Evolutionary conservation across 2,113 vertebrate genomes (phyloP).

Genomic region (Myrmophylax atrothorax): DNA sequence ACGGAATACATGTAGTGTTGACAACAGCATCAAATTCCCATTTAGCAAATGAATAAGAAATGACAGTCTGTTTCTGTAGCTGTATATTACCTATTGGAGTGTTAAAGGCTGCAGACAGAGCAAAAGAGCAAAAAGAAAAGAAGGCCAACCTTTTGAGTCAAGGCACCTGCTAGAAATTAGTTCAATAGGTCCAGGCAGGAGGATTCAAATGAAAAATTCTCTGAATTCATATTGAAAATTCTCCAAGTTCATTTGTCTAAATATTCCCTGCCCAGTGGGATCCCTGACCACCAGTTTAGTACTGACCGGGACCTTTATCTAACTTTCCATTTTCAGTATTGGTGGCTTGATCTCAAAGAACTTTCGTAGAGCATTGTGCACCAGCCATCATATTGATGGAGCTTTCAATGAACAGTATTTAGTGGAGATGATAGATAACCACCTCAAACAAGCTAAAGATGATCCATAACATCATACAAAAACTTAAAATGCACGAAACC

Average conservation of each 20-base stretch:
- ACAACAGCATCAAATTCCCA: not conserved
- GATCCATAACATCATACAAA: fast-evolving
- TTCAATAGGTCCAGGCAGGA: not conserved
- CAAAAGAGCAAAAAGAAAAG: not conserved
- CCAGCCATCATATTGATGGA: not conserved
- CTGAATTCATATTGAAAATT: not conserved
- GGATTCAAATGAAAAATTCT: not conserved
- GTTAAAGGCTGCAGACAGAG: not conserved
- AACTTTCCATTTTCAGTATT: not conserved
- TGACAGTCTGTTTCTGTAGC: not conserved
- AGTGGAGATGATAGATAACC: not conserved
- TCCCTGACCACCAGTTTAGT: not conserved
- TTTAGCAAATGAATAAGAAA: not conserved
- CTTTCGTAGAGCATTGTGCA: not conserved
- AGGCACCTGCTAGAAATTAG: not conserved
- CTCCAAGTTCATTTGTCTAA: not conserved
- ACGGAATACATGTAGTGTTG: not conserved
- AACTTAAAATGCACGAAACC: not conserved
- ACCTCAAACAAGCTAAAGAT: not conserved
- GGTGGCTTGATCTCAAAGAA: not conserved
- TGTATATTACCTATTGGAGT: not conserved
- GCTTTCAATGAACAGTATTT: not conserved
- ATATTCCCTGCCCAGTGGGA: not conserved
- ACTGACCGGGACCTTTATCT: not conserved
- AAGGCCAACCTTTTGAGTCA: not conserved